Base-by-base conservation (phyloP, 2,888 invertebrate genomes). In the Ctena decussata region DNA sequence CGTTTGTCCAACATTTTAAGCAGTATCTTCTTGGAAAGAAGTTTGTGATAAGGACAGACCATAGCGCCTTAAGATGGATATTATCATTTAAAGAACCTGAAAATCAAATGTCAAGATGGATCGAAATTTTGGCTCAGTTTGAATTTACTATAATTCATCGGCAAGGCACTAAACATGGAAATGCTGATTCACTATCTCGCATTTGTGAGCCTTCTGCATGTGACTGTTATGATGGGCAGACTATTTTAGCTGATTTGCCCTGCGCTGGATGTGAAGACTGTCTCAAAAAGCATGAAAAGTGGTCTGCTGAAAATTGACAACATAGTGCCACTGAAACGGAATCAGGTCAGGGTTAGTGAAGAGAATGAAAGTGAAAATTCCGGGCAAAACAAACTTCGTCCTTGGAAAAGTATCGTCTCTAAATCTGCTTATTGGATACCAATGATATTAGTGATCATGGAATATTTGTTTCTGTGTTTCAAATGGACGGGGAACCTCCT, bases 61-160 rank as follows among this genome's bases (percentile, higher is more conserved):
- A 91, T 57, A 89, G 88, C 44, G 86, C 87, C 37, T 60, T 91
- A 39, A 69, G 65, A n/a, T 90, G 88, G 77, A 27, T 90, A 8
- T 76, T 86, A 53, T 75, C 60, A 39, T 77, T 90, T 21, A 90
- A 85, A 73, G 77, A 86, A 41, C 84, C 73, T 11, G 79, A 82
- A 32, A 81, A 85, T n/a, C 71, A 86, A 3, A 27, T 89, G 35
- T 73, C 85, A 0, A 44, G 84, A 32, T 90, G 90, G 89, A 70
- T 84, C 69, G 41, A 87, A 30, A 57, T 80, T 12, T 71, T 91
- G 0, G 84, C 86, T 60, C 80, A 85, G n/a, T 90, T 77, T 65
- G 71, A 80, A 49, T 37, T 90, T 39, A 73, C 24, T 6, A 80
- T 91, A 30, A 44, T 70, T 30, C 85, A 91, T 60, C 24, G 75